Percentiles rank a stretch among this genome's conserved stretches.
These are phyloP conservation scores for Neomorphus geoffroyi DNA, from an alignment of 2,797 vertebrate genomes.

Conservation along the genomic window DNA sequence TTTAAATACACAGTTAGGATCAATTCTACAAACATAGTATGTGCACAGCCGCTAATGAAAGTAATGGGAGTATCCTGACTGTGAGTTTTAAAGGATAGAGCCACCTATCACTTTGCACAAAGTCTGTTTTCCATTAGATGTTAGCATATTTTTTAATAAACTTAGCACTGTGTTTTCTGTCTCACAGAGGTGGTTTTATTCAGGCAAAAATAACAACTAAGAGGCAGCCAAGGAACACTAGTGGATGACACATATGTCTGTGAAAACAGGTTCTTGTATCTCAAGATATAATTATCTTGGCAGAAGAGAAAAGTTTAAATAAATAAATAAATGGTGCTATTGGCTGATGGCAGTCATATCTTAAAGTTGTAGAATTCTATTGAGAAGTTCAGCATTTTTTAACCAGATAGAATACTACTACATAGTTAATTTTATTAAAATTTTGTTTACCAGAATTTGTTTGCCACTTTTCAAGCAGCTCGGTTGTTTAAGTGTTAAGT, in stretches of 20 bases:
- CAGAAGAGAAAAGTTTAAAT: constrained; percentile 17
- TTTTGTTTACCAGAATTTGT: background rate
- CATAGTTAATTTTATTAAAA: background rate
- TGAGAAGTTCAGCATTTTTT: background rate
- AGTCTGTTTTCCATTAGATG: background rate
- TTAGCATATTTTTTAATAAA: background rate
- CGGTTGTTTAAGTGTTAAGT: background rate
- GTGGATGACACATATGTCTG: background rate
- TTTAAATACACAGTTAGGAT: background rate
- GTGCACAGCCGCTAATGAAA: background rate
- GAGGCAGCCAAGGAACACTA: background rate
- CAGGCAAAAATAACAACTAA: background rate
- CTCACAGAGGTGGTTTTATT: background rate
- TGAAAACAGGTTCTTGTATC: constrained; percentile 14
- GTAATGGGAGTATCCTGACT: background rate
- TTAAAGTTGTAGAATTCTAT: background rate
- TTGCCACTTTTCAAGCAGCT: background rate
- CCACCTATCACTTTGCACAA: background rate
- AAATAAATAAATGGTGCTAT: background rate
- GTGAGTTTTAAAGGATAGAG: background rate
- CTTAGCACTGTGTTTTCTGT: constrained; percentile 4
- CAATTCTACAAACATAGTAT: background rate
- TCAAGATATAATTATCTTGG: constrained; percentile 13
- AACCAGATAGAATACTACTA: background rate
- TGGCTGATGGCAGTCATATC: background rate